Percentiles rank a stretch among this genome's conserved stretches.
These are phyloP conservation scores for Amphipoea lucens DNA, from an alignment of 2,888 invertebrate genomes.

Conservation along the genomic window DNA sequence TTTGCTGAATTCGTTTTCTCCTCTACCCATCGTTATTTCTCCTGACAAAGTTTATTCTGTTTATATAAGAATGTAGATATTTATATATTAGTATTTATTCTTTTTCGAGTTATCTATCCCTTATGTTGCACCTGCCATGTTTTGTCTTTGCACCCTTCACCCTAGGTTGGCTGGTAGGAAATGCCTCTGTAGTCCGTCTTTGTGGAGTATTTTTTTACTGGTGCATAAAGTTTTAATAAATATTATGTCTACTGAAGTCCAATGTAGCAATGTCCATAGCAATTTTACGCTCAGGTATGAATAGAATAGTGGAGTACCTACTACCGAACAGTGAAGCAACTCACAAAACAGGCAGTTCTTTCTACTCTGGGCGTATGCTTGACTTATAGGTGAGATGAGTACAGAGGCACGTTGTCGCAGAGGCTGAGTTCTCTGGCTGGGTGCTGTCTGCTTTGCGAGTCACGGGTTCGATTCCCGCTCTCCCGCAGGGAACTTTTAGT, in stretches of 20 bases:
- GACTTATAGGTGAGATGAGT: not conserved
- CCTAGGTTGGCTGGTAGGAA: too few species aligned
- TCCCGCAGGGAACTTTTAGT: too few species aligned
- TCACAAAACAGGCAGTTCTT: too few species aligned
- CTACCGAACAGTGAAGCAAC: not conserved
- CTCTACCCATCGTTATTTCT: too few species aligned
- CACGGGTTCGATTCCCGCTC: conserved; percentile 20
- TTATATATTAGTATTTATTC: too few species aligned
- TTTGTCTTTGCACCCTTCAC: too few species aligned
- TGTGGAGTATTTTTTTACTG: too few species aligned
- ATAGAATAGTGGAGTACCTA: not conserved
- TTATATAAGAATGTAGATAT: too few species aligned
- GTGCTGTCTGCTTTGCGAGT: not conserved
- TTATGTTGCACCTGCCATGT: not conserved
- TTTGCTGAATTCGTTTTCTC: too few species aligned
- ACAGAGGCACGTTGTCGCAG: not conserved
- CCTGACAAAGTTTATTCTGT: not conserved
- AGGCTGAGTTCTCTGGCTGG: not conserved
- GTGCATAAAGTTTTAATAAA: not conserved
- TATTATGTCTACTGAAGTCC: not conserved
- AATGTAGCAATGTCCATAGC: not conserved
- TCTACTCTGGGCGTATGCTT: too few species aligned
- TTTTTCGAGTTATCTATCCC: not conserved
- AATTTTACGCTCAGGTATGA: not conserved
- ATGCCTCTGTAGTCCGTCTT: too few species aligned